phyloP scores from a whole-genome alignment of 2,797 vertebrate species.

The Momotus momota region DNA sequence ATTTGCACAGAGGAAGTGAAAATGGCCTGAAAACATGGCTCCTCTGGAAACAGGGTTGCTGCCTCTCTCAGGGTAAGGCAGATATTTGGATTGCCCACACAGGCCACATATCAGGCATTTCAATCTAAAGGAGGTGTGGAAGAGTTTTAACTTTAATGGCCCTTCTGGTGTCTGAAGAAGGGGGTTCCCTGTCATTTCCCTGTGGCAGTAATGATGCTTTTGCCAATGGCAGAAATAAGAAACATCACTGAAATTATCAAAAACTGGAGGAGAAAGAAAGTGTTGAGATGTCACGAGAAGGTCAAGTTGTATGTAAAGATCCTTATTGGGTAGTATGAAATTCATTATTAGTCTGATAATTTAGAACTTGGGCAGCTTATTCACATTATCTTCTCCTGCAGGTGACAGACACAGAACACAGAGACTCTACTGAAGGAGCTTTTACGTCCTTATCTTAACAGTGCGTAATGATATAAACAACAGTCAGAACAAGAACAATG shows the following conservation, averaged over 20 bases:
- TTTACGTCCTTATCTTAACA: neutral
- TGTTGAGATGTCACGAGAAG: neutral
- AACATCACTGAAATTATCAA: neutral
- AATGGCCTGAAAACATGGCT: neutral
- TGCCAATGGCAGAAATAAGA: neutral
- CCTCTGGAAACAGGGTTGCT: neutral
- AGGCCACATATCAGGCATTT: neutral
- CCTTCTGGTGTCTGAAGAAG: neutral
- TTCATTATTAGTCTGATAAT: neutral
- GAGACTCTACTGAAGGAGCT: neutral
- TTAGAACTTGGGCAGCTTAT: neutral
- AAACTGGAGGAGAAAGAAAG: neutral
- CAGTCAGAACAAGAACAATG: neutral
- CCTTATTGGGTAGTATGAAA: neutral
- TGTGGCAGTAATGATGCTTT: neutral
- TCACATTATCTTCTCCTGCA: neutral
- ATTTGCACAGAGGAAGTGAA: neutral
- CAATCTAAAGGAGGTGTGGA: neutral
- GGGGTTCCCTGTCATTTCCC: neutral
- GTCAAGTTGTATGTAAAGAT: neutral
- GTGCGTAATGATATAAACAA: neutral
- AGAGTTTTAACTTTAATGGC: neutral
- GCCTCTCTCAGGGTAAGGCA: neutral
- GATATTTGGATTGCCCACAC: neutral
- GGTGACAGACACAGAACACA: neutral